A percentile compares a stretch with the other conserved stretches of the same genome.
Evolutionary conservation across 1,140 invertebrate genomes (phyloP).

Genomic region (Drosophila lini): DNA sequence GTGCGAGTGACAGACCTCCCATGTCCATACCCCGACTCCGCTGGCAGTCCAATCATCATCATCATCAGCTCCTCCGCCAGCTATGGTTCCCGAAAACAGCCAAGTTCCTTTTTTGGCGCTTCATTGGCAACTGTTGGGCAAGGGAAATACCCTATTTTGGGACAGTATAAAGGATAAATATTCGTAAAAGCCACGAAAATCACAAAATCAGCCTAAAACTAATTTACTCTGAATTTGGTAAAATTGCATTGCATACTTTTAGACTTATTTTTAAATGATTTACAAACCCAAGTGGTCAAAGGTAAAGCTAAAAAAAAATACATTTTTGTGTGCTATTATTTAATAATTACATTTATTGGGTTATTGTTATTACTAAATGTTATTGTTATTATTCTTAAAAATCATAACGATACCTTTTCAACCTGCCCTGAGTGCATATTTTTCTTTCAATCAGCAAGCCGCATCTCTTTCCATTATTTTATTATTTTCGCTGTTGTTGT

Average conservation of each 20-base stretch:
- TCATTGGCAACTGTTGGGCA: neutral
- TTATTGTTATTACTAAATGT: too few species aligned
- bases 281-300: too few species aligned
- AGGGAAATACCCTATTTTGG: slow-evolving; percentile 5
- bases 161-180: neutral
- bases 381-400: too few species aligned
- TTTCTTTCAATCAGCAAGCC: neutral
- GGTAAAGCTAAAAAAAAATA: too few species aligned
- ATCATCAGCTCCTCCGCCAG: slow-evolving; percentile 10
- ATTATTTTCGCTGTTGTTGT: slow-evolving; percentile 27
- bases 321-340: too few species aligned
- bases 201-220: neutral
- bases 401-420: too few species aligned
- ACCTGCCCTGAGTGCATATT: neutral
- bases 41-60: slow-evolving; percentile 25
- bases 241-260: neutral
- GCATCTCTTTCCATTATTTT: neutral
- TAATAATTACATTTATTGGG: neutral
- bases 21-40: neutral
- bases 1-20: slow-evolving; percentile 59
- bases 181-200: neutral
- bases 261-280: neutral
- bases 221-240: neutral
- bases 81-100: neutral
- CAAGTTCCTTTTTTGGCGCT: slow-evolving; percentile 13